Evolutionary conservation across 2,888 invertebrate genomes (phyloP), one percentile per base, ranked within the genome.

Genomic region (Dione vanillae): DNA sequence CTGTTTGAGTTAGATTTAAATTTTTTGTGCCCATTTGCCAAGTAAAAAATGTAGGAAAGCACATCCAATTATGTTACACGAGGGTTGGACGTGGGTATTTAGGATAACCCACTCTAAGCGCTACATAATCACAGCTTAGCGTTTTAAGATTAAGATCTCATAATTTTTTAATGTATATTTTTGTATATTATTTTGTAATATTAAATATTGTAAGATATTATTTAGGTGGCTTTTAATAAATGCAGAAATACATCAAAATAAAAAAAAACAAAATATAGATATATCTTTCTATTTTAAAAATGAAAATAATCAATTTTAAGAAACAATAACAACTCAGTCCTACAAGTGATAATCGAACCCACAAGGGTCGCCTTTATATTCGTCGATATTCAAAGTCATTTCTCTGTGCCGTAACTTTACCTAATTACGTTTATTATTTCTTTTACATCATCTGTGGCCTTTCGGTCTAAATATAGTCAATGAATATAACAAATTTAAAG

Each of bases 1-100:
- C 37, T 59, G 69, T 67, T 67, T 67, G 70, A 59, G 67, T 65
- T 61, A 67, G 61, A 67, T 61, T 67, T 61, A 70, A 72, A 71
- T 71, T 64, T 70, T 67, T 67, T 66, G 56, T 47, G 12, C 61
- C 54, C 52, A 66, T 66, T 70, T 70, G 45, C 47, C 16, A 69
- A 58, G 59, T 65, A 65, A 61, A 51, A 66, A 49, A 56, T 47
- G 49, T 14, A 6, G 45, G 41, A n/a, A 70, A 71, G 41, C 16
- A 47, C 45, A 62, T 62, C 51, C 54, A 67, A 67, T 73, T 66
- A 64, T 52, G 20, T 65, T 62, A 56, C 47, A 71, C 49, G 56
- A 64, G 64, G 69, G 71, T 71, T 59, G 52, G 71, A 71, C 67
- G 61, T n/a, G 73, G 66, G 69, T 73, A 71, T 65, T 61, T 37